Evolutionary conservation across 1,140 invertebrate genomes (phyloP).

Genomic region (Eriocheir sinensis): DNA sequence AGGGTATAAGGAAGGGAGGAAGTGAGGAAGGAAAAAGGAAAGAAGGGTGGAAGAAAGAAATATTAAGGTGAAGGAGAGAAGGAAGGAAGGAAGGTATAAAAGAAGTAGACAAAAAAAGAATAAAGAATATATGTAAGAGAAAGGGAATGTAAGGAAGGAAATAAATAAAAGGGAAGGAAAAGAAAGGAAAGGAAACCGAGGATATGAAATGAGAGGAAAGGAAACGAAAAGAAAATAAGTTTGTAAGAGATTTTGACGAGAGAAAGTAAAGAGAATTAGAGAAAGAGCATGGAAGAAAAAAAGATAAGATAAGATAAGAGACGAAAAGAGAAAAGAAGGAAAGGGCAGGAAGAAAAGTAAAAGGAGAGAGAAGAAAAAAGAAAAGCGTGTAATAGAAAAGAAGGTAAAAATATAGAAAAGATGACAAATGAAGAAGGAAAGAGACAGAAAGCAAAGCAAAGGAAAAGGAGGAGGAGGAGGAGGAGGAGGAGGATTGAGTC

Average conservation of each 20-base stretch:
- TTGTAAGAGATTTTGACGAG: neutral
- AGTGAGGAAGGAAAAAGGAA: neutral
- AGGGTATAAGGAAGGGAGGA: neutral
- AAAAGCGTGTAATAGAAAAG: too few relatives aligned
- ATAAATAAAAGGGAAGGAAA: neutral
- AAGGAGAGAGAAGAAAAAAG: neutral
- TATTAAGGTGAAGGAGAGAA: neutral
- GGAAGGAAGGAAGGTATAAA: neutral
- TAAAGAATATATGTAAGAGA: neutral
- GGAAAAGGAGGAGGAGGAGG: conserved; percentile 1
- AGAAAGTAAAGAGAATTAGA: conserved; percentile 27
- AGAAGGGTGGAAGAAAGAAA: neutral
- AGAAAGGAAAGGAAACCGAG: neutral
- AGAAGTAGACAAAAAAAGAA: neutral
- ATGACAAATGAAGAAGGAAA: neutral
- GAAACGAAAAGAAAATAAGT: neutral
- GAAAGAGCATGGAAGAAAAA: conserved; percentile 13
- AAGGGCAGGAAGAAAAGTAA: neutral
- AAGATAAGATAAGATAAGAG: neutral
- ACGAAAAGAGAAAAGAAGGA: neutral
- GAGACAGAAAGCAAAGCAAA: neutral
- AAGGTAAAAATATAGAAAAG: too few relatives aligned
- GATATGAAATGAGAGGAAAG: neutral
- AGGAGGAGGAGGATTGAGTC: neutral
- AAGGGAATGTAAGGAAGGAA: neutral